Base-by-base conservation (phyloP, 2,888 invertebrate genomes). In the Tipula lateralis region DNA sequence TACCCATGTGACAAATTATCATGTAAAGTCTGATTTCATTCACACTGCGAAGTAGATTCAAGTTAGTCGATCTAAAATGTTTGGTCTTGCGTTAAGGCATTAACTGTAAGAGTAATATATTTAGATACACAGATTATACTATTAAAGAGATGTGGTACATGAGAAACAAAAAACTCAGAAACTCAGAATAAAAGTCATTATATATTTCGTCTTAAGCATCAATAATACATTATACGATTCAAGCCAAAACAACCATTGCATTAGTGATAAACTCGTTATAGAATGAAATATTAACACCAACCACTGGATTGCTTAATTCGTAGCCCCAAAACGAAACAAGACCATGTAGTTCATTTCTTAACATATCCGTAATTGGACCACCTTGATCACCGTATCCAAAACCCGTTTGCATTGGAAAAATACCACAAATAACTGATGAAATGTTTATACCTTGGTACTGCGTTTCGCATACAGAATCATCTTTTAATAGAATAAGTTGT, bases 311-410 rank as follows among this genome's bases (percentile, higher is more conserved):
- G 9, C 24, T 24, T 3, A 66, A 6, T 0, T 66, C 66, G 3
- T 0, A 66, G 4, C 82, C 82, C 82, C 82, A 82, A 82, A 16
- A 82, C 7, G 82, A 82, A 30, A 30, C 16, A 6, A 82, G 19
- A 1, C 82, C 82, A 30, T 30, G 19, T 30, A 82, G 9, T 5
- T 30, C 5, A 4, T n/a, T n/a, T 82, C 82, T 30, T n/a, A 1
- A 13, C n/a, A 30, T n/a, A 30, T 82, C 30, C n/a, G 32, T 32
- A 7, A 82, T 82, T 30, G 82, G 82, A n/a, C 82, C 82, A 30
- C 82, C 82, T 82, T 82, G 82, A 30, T 82, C 82, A 30, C 82
- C 82, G 16, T 82, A 2, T n/a, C 30, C 82, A n/a, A 82, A 82
- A 30, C 82, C 30, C n/a, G 7, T 82, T 30, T n/a, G n/a, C 19